Evolutionary conservation across 2,113 vertebrate species (phyloP), one percentile per base, ranked within the genome.

Genomic region (Passer domesticus): DNA sequence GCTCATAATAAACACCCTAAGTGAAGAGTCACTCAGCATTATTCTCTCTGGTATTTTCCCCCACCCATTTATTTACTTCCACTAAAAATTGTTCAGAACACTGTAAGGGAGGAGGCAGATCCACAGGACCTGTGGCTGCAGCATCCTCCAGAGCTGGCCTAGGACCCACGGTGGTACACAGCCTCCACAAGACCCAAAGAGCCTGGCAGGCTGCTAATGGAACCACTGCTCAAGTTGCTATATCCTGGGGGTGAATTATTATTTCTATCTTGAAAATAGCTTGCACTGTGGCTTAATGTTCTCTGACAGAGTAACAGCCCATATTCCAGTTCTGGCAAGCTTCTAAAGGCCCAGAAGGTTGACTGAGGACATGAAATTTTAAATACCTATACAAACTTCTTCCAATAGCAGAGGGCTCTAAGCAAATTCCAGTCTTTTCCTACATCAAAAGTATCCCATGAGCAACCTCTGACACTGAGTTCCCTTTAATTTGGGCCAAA

Each of bases 281-380:
- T 63, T 41, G 69, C 43, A 33, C 72, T 91, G 85, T 90, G 76
- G 17, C 62, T 87, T 94, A 39, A 86, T 92, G 91, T 96, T 72
- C 67, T 70, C 43, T 31, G 44, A 59, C 5, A 14, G 70, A 92
- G 33, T 44, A 46, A 83, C 81, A 88, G 47, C 33, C 33, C 46
- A 24, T 72, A 68, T 68, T 91, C 47, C 23, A 78, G 44, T 41
- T 46, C 49, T 82, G 90, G 75, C 53, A 92, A 85, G 31, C 50
- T 83, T 60, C 44, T 90, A 80, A 72, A 60, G 44, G 37, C 46
- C 59, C 58, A 59, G 63, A 56, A 96, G 87, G 46, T 63, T 74
- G 55, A 56, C 80, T 63, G 41, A 93, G 64, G 49, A 70, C 27
- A 28, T 33, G 62, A 74, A 80, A 86, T 73, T 81, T 90, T 81